Conservation (phyloP, 2,797 vertebrate genomes). For the Rhinichthys osculus region DNA sequence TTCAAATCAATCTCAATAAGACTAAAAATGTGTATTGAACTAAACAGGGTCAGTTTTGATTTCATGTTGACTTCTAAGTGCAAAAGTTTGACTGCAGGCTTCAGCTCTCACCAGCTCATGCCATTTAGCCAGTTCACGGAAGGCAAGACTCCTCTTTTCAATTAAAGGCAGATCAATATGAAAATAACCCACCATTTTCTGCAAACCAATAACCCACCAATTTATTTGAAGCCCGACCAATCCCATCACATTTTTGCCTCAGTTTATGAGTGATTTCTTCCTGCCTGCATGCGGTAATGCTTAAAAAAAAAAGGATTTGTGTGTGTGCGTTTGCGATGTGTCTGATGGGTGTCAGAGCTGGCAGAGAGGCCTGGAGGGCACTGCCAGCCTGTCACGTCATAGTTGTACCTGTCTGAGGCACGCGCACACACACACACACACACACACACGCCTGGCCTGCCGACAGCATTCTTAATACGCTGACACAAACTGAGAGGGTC, state of each 20-base stretch:
- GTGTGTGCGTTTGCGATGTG: conserved; percentile 44
- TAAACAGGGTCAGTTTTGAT: neutral
- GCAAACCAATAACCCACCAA: too few relatives aligned
- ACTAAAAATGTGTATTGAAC: neutral
- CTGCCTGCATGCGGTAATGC: conserved; percentile 9
- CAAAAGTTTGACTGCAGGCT: conserved; percentile 6
- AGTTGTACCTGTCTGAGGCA: conserved; percentile 33
- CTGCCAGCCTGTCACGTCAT: conserved; percentile 45
- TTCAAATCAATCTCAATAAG: neutral
- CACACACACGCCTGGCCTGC: conserved; percentile 9
- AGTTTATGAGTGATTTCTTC: conserved; percentile 40
- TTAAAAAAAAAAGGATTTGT: conserved; percentile 43
- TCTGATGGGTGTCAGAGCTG: conserved; percentile 42
- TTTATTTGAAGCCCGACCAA: conserved; percentile 33
- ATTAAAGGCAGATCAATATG: conserved; percentile 41
- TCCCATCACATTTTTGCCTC: conserved; percentile 35
- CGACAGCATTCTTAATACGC: conserved; percentile 6
- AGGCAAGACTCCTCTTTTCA: conserved; percentile 37
- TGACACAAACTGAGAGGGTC: neutral
- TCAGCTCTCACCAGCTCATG: neutral
- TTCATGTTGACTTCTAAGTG: neutral
- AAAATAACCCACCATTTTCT: conserved; percentile 28
- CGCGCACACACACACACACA: conserved; percentile 5
- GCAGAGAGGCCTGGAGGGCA: conserved; percentile 49
- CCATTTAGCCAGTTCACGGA: conserved; percentile 23